Base-by-base conservation (phyloP, 2,113 vertebrate species). In the Craseonycteris thonglongyai region DNA sequence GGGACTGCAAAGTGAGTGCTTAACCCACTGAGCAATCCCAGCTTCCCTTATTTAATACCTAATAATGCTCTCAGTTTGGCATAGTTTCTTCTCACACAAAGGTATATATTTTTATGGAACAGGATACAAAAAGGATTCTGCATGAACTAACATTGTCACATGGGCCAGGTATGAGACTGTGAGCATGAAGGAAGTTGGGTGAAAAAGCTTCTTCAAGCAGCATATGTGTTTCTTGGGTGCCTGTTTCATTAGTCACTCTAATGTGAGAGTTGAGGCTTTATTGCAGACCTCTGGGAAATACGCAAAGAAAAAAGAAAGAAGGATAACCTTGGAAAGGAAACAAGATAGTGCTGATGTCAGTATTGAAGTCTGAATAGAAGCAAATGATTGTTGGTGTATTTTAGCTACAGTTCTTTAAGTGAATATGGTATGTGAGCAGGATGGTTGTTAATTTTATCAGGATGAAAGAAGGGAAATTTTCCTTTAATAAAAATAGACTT, bases 381-480 rank as follows among this genome's bases (percentile, higher is more conserved):
- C 12, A 69, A 40, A 78, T 89, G 59, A 38, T 33, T 81, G 11
- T 66, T 81, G 51, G 10, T 72, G 38, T 90, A 40, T 59, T 95
- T 91, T 75, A 87, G 65, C 22, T 79, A 21, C 16, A 61, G 35
- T 83, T 96, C 82, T 81, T 59, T 63, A 54, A 56, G 35, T 84
- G 54, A 76, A 80, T 88, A 61, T 89, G 33, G 30, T 84, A 79
- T 38, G 8, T 58, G 54, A 24, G 42, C 16, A 88, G 47, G 10
- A 88, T 75, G 5, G 56, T 54, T 89, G 58, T 75, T 91, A 86
- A 49, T 45, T 88, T 95, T 94, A 88, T 82, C 59, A 87, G 93
- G 56, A 75, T 66, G 80, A 95, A 95, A 95, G 47, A 87, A 89
- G 13, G 16, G 90, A 68, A 65, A 61, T 30, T 88, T 96, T 93